phyloP scores from a whole-genome alignment of 2,797 vertebrate species.

The Phrynocephalus forsythii region DNA sequence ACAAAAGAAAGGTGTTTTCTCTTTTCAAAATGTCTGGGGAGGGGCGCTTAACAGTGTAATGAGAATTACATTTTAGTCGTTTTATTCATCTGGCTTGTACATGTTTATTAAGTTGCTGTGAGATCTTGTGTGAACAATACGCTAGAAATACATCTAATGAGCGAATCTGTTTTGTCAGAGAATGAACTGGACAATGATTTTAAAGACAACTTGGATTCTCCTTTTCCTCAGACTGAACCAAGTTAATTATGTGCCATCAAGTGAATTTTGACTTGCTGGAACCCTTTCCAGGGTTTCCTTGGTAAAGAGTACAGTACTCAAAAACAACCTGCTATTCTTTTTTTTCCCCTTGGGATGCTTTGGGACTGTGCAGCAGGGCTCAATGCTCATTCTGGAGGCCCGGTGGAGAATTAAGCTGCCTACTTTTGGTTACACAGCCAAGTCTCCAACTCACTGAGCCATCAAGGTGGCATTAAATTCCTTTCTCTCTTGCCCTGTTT shows the following conservation, averaged over 20 bases:
- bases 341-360: no score
- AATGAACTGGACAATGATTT: not conserved
- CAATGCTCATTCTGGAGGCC: no score
- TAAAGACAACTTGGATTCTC: not conserved
- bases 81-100: not conserved
- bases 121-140: not conserved
- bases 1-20: slow-evolving; percentile 43
- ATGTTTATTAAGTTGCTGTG: not conserved
- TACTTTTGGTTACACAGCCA: no score
- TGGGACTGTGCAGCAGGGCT: no score
- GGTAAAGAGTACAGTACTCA: no score
- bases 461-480: not conserved
- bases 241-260: no score
- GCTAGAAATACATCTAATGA: not conserved
- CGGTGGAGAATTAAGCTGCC: no score
- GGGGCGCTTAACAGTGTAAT: slow-evolving; percentile 34
- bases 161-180: not conserved
- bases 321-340: no score
- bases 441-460: no score
- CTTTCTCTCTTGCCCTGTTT: slow-evolving; percentile 27
- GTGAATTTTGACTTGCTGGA: no score
- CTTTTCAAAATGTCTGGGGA: slow-evolving; percentile 39
- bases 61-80: not conserved
- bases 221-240: not conserved
- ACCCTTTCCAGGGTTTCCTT: no score